Evolutionary conservation across 1,140 invertebrate species (phyloP), one percentile per base, ranked within the genome.

Genomic region (Neocloeon triangulifer): DNA sequence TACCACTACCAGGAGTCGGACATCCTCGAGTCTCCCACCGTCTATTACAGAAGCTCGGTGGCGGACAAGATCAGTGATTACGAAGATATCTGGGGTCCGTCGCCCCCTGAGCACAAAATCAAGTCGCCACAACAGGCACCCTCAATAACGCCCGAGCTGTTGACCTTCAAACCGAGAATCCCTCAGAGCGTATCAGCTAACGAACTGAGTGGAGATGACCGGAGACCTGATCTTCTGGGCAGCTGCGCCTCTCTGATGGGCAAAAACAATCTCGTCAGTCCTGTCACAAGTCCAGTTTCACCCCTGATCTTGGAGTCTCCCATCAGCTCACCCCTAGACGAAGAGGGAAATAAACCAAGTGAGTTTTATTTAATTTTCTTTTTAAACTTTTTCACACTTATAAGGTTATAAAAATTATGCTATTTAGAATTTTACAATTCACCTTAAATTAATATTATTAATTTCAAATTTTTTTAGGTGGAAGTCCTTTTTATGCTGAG

Each of bases 31-130:
- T 79, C 75, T 15, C 69, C 71, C n/a, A 62, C 65, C 34, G 56
- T 70, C 10, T 91, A 88, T 48, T 85, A 80, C 43, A 36, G 40
- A 59, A 57, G 55, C 35, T 56, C 49, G 5, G 57, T 88, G 5
- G 73, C 76, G 26, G 85, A 92, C 47, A 91, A 89, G 57, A 71
- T 82, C 15, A 88, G 81, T 35, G 86, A 94, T 53, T 94, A 94
- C 49, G 85, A 94, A 55, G 86, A 92, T 48, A 73, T 92, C 37
- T 92, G 85, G 85, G 69, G 67, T 21, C 70, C 66, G 26, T 55
- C 57, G 1, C 64, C 63, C 19, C 62, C 60, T 56, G 28, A 64
- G 58, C 14, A 29, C 13, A 14, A 17, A 3, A 2, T 29, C 8
- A 16, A 3, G 13, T 14, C 14, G 5, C 43, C 38, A 20, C 36